A percentile compares a stretch with the other conserved stretches of the same genome.
These are phyloP conservation scores for Coregonus clupeaformis DNA, from an alignment of 2,113 vertebrate genomes.

Conservation along the genomic window DNA sequence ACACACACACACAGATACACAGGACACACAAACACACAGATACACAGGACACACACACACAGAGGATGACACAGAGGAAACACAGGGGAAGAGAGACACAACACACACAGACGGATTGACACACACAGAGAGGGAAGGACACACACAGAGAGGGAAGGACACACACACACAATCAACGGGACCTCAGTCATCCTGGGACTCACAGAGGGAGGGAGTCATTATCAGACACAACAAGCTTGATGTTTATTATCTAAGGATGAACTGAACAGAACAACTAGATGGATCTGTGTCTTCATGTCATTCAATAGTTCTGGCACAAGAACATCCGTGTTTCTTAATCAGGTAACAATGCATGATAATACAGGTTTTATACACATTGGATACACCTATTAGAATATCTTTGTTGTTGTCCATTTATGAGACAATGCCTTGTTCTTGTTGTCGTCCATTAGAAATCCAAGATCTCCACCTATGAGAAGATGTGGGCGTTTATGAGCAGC, in stretches of 20 bases:
- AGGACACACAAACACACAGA: not conserved
- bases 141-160: not conserved
- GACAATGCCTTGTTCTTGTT: constrained; percentile 2
- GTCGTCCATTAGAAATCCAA: constrained; percentile 87
- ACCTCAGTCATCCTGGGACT: not conserved
- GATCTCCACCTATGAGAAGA: constrained; percentile 98
- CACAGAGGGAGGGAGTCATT: not conserved
- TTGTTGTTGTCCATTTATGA: constrained; percentile 19
- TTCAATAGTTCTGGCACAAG: too few species aligned
- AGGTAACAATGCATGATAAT: too few species aligned
- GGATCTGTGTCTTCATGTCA: too few species aligned
- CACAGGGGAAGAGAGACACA: not conserved
- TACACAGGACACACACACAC: too few species aligned
- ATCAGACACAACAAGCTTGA: not conserved
- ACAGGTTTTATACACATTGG: too few species aligned
- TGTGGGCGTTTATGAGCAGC: constrained; percentile 99
- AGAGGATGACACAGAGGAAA: too few species aligned
- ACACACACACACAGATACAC: not conserved
- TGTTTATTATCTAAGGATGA: too few species aligned
- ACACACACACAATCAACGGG: not conserved
- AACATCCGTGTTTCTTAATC: too few species aligned
- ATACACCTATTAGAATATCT: not conserved
- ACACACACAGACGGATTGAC: not conserved
- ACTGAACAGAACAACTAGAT: too few species aligned
- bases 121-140: not conserved